phyloP scores from a whole-genome alignment of 2,797 vertebrate genomes.

The Micrastur ruficollis region DNA sequence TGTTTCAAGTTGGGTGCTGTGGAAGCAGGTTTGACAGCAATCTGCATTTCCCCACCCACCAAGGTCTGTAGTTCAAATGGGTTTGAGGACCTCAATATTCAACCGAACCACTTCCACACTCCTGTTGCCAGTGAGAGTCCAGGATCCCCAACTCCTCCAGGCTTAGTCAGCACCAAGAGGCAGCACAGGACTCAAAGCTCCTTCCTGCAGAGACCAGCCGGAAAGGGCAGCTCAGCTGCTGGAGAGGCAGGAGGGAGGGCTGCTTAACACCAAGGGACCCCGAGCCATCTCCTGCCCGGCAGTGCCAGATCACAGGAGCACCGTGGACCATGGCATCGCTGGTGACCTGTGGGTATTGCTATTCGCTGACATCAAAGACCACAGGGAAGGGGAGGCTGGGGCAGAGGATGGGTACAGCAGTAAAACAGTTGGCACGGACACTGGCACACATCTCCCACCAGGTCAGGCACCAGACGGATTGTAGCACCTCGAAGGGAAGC shows the following conservation, averaged over 20 bases:
- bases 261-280: not conserved
- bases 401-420: not conserved
- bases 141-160: not conserved
- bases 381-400: not conserved
- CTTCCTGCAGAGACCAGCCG: not conserved
- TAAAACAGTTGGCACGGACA: not conserved
- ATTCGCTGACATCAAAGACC: not conserved
- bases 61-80: not conserved
- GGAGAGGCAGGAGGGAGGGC: not conserved
- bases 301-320: not conserved
- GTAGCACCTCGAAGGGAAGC: slow-evolving; percentile 51
- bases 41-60: not conserved
- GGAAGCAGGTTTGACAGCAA: not conserved
- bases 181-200: not conserved
- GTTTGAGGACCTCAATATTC: not conserved
- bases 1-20: not conserved
- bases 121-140: not conserved
- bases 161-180: slow-evolving; percentile 32
- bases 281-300: not conserved
- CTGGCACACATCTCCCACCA: not conserved
- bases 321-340: not conserved
- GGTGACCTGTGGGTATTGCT: slow-evolving; percentile 28
- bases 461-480: not conserved
- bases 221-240: not conserved
- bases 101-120: not conserved